These are phyloP conservation scores for Procapra przewalskii DNA, from an alignment of 2,113 vertebrate genomes.

Conservation along the genomic window DNA sequence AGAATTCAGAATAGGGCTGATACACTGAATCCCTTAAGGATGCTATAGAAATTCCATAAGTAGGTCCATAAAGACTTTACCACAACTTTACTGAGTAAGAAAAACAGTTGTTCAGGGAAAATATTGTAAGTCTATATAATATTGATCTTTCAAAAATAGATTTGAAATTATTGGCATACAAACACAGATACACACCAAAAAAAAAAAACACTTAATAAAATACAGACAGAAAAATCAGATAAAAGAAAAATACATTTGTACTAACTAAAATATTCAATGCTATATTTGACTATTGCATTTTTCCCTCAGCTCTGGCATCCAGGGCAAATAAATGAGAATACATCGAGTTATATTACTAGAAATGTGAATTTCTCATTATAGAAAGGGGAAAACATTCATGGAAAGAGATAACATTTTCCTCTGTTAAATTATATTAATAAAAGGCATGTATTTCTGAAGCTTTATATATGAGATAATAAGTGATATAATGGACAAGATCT, in stretches of 20 bases:
- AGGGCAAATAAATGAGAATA: slow-evolving; percentile 35
- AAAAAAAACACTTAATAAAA: background rate
- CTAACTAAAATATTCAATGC: background rate
- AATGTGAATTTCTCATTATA: slow-evolving; percentile 27
- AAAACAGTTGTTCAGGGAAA: background rate
- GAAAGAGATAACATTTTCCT: background rate
- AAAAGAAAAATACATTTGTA: background rate
- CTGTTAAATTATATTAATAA: background rate
- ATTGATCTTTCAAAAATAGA: background rate
- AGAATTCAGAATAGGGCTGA: background rate
- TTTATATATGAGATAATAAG: background rate
- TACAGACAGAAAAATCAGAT: background rate
- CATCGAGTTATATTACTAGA: background rate
- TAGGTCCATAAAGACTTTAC: background rate
- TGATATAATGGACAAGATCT: background rate
- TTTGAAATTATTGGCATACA: background rate
- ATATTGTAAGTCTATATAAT: background rate
- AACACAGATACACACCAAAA: background rate
- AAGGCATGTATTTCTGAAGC: background rate
- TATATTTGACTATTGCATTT: slow-evolving; percentile 30
- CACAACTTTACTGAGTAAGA: background rate
- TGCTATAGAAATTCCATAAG: background rate
- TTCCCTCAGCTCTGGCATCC: slow-evolving; percentile 25
- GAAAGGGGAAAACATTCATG: background rate
- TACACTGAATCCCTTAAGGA: background rate